Conservation (phyloP, 2,888 invertebrate species). For the Spodoptera exigua region DNA sequence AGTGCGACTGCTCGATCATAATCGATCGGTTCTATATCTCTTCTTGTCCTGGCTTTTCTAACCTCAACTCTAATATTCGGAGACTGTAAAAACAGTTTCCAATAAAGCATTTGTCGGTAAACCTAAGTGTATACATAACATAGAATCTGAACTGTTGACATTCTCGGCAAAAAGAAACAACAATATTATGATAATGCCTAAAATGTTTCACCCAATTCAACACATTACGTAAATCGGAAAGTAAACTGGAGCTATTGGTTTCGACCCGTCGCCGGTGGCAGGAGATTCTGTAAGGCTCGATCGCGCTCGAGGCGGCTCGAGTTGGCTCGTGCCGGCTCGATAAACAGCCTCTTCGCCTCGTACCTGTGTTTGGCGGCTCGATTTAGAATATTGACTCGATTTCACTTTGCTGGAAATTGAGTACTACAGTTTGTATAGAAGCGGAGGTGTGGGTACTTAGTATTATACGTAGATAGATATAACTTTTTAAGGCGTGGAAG, state of each 20-base stretch:
- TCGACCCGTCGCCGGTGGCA: too few species aligned
- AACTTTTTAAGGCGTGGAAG: constrained; percentile 2
- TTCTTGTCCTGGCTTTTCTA: too few species aligned
- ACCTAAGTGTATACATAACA: too few species aligned
- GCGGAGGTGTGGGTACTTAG: not conserved
- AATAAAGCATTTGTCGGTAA: too few species aligned
- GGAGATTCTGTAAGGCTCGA: constrained; percentile 3
- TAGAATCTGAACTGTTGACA: too few species aligned
- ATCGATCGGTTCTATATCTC: too few species aligned
- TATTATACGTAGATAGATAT: not conserved
- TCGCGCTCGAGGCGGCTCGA: not conserved
- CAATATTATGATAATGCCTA: too few species aligned
- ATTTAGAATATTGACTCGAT: constrained; percentile 49
- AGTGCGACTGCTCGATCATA: too few species aligned
- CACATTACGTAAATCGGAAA: not conserved
- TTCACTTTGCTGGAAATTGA: constrained; percentile 27
- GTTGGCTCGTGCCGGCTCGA: constrained; percentile 20
- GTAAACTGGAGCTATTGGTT: not conserved
- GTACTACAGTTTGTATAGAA: constrained; percentile 11
- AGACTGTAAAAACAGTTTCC: too few species aligned
- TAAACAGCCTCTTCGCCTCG: constrained; percentile 28
- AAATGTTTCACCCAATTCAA: constrained; percentile 3
- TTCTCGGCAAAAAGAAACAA: too few species aligned
- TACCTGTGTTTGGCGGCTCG: constrained; percentile 47
- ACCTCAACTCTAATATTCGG: too few species aligned